Evolutionary conservation across 2,888 invertebrate species (phyloP).

Genomic region (Caenorhabditis doughertyi): DNA sequence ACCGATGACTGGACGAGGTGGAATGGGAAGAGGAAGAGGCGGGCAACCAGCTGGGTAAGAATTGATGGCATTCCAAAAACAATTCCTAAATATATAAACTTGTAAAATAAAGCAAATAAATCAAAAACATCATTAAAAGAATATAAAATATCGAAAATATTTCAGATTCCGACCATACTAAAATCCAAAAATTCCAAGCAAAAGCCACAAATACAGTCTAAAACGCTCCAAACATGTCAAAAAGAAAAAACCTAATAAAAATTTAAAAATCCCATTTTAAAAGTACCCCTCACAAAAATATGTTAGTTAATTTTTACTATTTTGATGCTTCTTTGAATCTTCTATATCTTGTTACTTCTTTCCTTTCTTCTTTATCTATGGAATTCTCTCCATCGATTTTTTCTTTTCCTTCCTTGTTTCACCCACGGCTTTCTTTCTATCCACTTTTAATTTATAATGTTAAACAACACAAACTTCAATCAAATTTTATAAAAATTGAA

Average conservation of each 20-base stretch:
- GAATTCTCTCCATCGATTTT: conserved; percentile 21
- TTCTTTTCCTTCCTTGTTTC: neutral
- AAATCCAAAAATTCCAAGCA: conserved; percentile 29
- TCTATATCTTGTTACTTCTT: neutral
- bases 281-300: neutral
- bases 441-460: conserved; percentile 27
- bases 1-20: conserved; percentile 25
- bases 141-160: conserved; percentile 15
- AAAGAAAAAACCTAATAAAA: conserved; percentile 3
- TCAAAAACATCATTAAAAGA: conserved; percentile 1
- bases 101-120: neutral
- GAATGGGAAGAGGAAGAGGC: conserved; percentile 60
- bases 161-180: conserved; percentile 57
- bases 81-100: neutral
- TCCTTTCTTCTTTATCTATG: neutral
- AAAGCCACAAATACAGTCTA: conserved; percentile 9
- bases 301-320: neutral
- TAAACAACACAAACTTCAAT: neutral
- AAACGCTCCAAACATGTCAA: neutral
- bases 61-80: conserved; percentile 1
- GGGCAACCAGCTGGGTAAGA: conserved; percentile 58
- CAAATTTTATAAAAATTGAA: neutral
- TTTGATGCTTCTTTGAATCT: neutral
- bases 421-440: neutral
- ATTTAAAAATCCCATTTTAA: conserved; percentile 4